Conservation (phyloP, 2,888 invertebrate species). For the Poecilus cupreus region DNA sequence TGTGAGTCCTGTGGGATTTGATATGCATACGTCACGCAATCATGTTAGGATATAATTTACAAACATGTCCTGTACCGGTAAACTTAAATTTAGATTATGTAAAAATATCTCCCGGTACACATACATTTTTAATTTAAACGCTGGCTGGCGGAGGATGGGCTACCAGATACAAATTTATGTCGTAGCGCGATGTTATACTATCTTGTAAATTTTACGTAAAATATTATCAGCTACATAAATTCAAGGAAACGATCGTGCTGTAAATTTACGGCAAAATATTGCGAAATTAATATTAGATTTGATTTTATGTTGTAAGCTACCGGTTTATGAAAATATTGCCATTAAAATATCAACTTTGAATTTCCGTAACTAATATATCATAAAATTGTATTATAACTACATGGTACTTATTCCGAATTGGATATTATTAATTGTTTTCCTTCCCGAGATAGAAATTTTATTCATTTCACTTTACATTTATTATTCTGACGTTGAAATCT, state of each 20-base stretch:
- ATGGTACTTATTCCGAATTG: too few species aligned
- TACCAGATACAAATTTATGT: slow-evolving; percentile 39
- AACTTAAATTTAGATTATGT: slow-evolving; percentile 53
- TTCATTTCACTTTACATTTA: too few species aligned
- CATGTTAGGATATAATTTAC: slow-evolving; percentile 50
- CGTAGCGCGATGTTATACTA: background rate
- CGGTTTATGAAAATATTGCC: too few species aligned
- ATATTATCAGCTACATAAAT: slow-evolving; percentile 12
- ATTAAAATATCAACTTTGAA: too few species aligned
- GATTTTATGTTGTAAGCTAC: too few species aligned
- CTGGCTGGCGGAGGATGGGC: background rate
- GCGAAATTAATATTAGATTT: background rate
- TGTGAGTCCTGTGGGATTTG: slow-evolving; percentile 28
- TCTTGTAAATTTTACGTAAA: background rate
- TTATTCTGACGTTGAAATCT: too few species aligned
- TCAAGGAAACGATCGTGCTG: background rate
- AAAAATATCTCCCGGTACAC: background rate
- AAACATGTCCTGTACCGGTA: slow-evolving; percentile 20
- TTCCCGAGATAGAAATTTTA: too few species aligned
- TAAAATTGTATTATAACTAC: too few species aligned
- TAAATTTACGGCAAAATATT: slow-evolving; percentile 1
- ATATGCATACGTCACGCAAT: slow-evolving; percentile 40
- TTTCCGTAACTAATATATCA: too few species aligned
- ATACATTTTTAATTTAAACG: slow-evolving; percentile 48
- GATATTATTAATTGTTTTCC: too few species aligned